Evolutionary conservation across 1,140 invertebrate genomes (phyloP), one percentile per base, ranked within the genome.

Genomic region (Cydia pomonella): DNA sequence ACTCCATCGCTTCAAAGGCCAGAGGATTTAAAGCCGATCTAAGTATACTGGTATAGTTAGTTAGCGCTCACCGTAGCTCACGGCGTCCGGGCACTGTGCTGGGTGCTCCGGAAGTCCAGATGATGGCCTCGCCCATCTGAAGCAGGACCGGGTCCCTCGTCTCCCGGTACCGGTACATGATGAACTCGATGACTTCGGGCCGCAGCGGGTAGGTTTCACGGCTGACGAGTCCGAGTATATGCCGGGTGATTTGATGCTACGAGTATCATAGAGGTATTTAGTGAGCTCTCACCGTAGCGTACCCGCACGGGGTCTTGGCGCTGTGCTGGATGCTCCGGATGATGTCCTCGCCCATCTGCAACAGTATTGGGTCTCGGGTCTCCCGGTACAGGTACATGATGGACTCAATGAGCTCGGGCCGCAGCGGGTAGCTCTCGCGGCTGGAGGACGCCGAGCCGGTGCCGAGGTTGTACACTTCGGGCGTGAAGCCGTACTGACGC

Each of bases 381-480:
- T 98, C 97, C 85, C 97, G 93, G 86, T 99, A 99, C 12, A 99
- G 90, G 89, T 99, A 99, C 98, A 99, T 98, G 16, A 99, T 96
- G 53, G 98, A 99, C 92, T 99, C 99, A 44, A 98, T 96, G 1
- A 99, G 95, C 93, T 99, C 99, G 0, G 99, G 99, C 75, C 99
- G 93, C 13, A 99, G 92, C 0, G 99, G 99, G 92, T 99, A 99
- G 10, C 98, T 97, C 92, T 99, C 98, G 62, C 98, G 94, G 78
- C 97, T 96, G 9, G 94, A 93, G 0, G 97, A 96, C 2, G 97
- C 96, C 89, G 98, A 97, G 21, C 95, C 95, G 78, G 97, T 96
- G 3, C 96, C 95, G 79, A 99, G 97, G 87, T 99, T 99, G 90
- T 99, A 99, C 86, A 99, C 98, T 92, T 99, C 99, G 2, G 99